These are phyloP conservation scores for Rhipidura dahli DNA, from an alignment of 2,113 vertebrate genomes.

Conservation along the genomic window DNA sequence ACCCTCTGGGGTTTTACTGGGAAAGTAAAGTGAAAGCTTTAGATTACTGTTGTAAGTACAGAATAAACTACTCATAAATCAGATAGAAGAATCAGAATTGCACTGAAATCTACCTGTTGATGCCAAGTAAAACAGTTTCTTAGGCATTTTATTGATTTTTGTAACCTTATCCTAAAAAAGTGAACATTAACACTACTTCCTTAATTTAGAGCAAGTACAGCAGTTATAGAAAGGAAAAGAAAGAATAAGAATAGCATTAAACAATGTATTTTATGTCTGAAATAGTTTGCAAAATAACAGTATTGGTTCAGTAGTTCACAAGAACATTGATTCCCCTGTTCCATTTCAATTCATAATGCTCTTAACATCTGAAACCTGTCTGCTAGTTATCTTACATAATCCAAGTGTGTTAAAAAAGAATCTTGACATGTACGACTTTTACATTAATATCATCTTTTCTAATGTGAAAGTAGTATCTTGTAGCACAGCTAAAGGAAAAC, in stretches of 20 bases:
- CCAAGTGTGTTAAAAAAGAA: not conserved
- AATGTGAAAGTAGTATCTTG: not conserved
- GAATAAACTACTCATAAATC: not conserved
- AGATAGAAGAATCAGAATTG: not conserved
- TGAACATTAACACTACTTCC: not conserved
- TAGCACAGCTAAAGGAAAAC: not conserved
- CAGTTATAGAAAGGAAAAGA: not conserved
- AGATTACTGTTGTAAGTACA: not conserved
- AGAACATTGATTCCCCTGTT: not conserved
- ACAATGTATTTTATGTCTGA: not conserved
- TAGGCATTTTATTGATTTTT: not conserved
- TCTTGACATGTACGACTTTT: not conserved
- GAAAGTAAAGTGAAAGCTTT: not conserved
- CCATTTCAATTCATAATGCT: not conserved
- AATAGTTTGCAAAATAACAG: not conserved
- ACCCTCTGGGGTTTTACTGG: not conserved
- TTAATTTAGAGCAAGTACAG: not conserved
- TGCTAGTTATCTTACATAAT: not conserved
- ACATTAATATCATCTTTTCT: not conserved
- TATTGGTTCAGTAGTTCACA: not conserved
- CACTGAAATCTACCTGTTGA: not conserved
- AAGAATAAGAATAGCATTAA: not conserved
- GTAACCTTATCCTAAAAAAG: not conserved
- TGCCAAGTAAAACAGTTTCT: not conserved
- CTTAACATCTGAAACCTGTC: not conserved